Base-by-base conservation (phyloP, 1,140 invertebrate genomes). In the Anastrepha ludens region DNA sequence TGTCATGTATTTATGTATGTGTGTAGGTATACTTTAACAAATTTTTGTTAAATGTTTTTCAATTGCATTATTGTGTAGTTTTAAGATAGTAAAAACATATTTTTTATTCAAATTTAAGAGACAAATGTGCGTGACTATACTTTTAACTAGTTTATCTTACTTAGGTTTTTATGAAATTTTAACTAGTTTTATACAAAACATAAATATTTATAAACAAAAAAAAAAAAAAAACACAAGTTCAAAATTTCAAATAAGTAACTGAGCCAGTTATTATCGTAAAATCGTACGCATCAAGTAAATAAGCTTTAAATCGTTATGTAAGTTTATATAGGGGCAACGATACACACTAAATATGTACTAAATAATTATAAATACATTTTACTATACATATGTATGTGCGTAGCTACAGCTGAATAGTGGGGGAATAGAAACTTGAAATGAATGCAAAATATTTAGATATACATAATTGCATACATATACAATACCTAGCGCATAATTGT, bases 91-190 rank as follows among this genome's bases (percentile, higher is more conserved):
- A 74, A 13, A 74, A 20, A 9, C 7, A 7, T 7, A 17, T 17
- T 74, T 74, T 44, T 6, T 15, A 47, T 74, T 4, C 4, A 74
- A 15, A 47, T 74, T 74, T 74, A 41, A 74, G 39, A 17, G 17
- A 7, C 15, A 41, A 74, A 74, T 47, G 67, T 74, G 67, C 41
- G 67, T 74, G 67, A 74, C 67, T 74, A 74, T 74, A 74, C 44
- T 11, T 74, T 74, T 44, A n/a, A 74, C 39, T 74, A n/a, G 67
- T 39, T 47, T 74, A 74, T 74, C 13, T 74, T 15, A 47, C 39
- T 67, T 74, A 74, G 67, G 67, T 74, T 74, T 74, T 74, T 74
- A 74, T 44, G 6, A 13, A 74, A 74, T 74, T 74, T 74, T 74
- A 74, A 41, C 11, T 74, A 47, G 67, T 74, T 74, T 74, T 74